Evolutionary conservation across 2,888 invertebrate genomes (phyloP), one percentile per base, ranked within the genome.

Genomic region (Folsomia candida): DNA sequence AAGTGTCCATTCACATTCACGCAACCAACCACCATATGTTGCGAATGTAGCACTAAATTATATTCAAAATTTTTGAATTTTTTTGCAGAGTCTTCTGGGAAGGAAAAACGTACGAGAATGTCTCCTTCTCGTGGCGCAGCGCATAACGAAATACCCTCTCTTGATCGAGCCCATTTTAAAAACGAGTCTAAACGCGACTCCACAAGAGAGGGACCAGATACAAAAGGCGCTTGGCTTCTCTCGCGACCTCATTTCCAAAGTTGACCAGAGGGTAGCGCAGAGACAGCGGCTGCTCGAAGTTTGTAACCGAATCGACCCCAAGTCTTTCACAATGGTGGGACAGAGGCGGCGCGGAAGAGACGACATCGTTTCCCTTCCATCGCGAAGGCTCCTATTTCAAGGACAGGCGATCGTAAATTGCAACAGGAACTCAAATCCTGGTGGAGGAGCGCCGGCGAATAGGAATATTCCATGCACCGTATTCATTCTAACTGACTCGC

Each of bases 101-200:
- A 93, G 95, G 83, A 94, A 95, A 85, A 96, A 96, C 72, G 93
- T 97, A 66, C 95, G 96, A 0, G 97, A 97, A 83, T 97, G 96
- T 83, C 93, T 97, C 80, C 83, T 97, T 70, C 93, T 96, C 83
- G 96, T 97, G 18, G 96, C 97, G 0, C 97, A 97, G 83, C 87
- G 97, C 77, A 87, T 97, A 58, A 97, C 97, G 18, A 97, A 97
- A 82, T 97, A 97, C 84, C 97, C 97, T 0, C 84, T 96, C 27
- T 86, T 97, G 2, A 88, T 97, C 74, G 97, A 97, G 81, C 93
- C 95, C 1, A 84, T 97, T 58, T 88, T 96, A 69, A 97, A 97
- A 84, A 92, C 93, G 2, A 92, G 93, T 4, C n/a, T 54, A 22
- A 54, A 20, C 6, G 90, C 92, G 77, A 90, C 91, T 77, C 90